phyloP scores from a whole-genome alignment of 1,140 invertebrate genomes.

The Aphis craccivora region DNA sequence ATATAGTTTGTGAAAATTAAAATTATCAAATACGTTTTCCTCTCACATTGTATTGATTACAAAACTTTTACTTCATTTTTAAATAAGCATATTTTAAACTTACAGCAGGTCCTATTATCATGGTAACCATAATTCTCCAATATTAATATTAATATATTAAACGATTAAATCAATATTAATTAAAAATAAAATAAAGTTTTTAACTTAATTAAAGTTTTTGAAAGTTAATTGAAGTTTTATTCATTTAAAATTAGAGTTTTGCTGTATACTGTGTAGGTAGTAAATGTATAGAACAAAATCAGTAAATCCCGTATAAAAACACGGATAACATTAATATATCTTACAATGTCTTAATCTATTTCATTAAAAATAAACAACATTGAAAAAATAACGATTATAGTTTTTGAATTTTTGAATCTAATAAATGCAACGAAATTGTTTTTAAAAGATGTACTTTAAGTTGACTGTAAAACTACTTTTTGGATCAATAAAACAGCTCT shows the following conservation, averaged over 20 bases:
- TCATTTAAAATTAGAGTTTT: not conserved
- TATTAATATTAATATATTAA: not conserved
- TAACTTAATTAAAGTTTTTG: not conserved
- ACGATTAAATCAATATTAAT: not conserved
- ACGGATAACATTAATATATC: not conserved
- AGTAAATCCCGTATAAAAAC: not conserved
- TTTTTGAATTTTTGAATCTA: not conserved
- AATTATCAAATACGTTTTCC: not conserved
- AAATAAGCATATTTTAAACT: not conserved
- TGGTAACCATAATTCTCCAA: not conserved
- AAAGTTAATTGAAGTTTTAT: not conserved
- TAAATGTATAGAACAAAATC: not conserved
- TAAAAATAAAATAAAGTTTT: not conserved
- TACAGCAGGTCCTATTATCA: not conserved
- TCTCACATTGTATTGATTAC: not conserved
- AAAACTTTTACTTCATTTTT: not conserved
- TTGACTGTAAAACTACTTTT: not conserved
- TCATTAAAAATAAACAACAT: not conserved
- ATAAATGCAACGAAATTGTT: not conserved
- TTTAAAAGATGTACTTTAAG: not conserved
- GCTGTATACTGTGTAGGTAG: not conserved
- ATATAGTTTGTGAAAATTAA: not conserved
- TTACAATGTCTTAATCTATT: not conserved
- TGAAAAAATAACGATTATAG: not conserved
- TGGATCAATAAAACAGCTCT: not conserved